Evolutionary conservation across 2,888 invertebrate genomes (phyloP), one percentile per base, ranked within the genome.

Genomic region (Eristalis arbustorum): DNA sequence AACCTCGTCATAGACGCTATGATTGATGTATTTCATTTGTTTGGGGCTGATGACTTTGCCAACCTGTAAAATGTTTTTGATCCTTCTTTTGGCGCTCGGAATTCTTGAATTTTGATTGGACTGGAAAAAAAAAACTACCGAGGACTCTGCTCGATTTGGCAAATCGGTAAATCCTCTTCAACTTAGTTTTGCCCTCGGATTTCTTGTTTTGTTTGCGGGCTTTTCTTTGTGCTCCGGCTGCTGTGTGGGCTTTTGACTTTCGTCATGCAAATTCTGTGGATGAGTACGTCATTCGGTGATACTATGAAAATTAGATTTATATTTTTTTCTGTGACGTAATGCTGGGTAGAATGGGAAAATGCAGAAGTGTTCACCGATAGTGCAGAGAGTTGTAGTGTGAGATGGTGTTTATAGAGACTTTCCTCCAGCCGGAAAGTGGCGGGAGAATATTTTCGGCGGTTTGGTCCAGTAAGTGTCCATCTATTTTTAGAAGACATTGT

Each of bases 11-110:
- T 81, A 68, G 82, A 87, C 57, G 82, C 74, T 87, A 78, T 87
- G 87, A 87, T 87, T 83, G 87, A 87, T 87, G 87, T 83, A 83
- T 87, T 87, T 78, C 72, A 87, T 82, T 87, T 87, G 82, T 87
- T 87, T 87, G 42, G 62, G 75, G 83, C 87, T 87, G 87, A 87
- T 83, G 87, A 83, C 83, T 83, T 74, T 78, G 71, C 83, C 71
- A 78, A 82, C 74, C 77, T 87, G 77, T 64, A 77, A 57, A 76
- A 76, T 76, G 72, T 76, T 82, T 77, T 82, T 61, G 56, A 34
- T 61, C 73, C 37, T 71, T 68, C 42, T 77, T 56, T 14, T 14
- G n/a, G 28, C 49, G 8, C 37, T 34, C 49, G 74, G 77, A 68
- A 72, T 59, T 79, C 72, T 72, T 78, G 72, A 76, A 79, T 87